Conservation (phyloP, 2,113 vertebrate species). For the Phaetusa simplex region DNA sequence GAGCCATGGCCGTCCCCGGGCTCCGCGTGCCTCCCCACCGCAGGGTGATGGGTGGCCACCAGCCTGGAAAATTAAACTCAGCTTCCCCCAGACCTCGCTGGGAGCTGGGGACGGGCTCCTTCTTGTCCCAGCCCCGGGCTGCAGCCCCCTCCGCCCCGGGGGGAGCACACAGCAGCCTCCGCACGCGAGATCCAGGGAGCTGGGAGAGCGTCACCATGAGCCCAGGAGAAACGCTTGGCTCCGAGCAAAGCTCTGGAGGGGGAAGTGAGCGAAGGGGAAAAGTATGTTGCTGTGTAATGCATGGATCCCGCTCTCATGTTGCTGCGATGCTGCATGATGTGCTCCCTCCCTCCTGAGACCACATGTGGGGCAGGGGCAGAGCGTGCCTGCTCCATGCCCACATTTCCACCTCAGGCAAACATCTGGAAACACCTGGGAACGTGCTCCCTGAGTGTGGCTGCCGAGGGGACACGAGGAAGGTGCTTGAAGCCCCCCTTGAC, state of each 20-base stretch:
- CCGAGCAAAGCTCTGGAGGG: background rate
- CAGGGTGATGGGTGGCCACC: background rate
- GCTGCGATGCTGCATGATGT: background rate
- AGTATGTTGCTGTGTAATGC: background rate
- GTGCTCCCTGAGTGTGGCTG: rapidly evolving
- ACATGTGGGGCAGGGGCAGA: background rate
- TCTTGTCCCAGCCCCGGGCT: background rate
- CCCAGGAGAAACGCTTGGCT: background rate
- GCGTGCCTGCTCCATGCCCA: rapidly evolving
- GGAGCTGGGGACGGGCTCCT: background rate
- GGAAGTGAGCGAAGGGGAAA: slow-evolving; percentile 41
- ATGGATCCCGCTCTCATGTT: rapidly evolving
- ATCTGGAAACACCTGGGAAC: background rate
- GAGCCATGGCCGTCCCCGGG: background rate
- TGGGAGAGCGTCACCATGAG: background rate
- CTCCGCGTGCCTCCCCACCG: background rate
- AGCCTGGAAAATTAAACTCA: background rate
- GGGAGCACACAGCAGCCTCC: background rate
- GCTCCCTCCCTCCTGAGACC: rapidly evolving
- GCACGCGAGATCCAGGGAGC: background rate
- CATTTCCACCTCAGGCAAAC: rapidly evolving
- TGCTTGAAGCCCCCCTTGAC: background rate
- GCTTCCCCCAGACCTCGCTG: rapidly evolving
- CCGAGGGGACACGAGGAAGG: rapidly evolving
- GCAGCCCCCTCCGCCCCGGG: background rate